phyloP scores from a whole-genome alignment of 2,113 vertebrate species.

The Zosterops pallidus region DNA sequence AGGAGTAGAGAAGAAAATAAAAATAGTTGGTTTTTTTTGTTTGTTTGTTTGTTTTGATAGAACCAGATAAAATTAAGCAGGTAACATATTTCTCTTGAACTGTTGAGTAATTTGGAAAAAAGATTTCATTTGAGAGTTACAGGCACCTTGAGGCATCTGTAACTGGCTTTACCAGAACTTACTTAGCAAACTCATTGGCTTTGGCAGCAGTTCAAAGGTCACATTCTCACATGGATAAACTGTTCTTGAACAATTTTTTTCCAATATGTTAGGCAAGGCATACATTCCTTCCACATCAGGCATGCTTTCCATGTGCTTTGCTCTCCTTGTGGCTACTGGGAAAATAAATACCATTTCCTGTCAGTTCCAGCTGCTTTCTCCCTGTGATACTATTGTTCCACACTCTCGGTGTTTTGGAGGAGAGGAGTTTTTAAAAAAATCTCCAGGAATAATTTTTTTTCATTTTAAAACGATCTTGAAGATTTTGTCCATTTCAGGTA shows the following conservation, averaged over 20 bases:
- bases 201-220: conserved; percentile 52
- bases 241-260: conserved; percentile 38
- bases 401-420: not conserved
- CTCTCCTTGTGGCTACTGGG: conserved; percentile 21
- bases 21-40: not conserved
- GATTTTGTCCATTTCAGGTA: not conserved
- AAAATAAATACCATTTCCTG: conserved; percentile 20
- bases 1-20: not conserved
- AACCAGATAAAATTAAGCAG: not conserved
- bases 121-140: not conserved
- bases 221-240: conserved; percentile 46
- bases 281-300: conserved; percentile 50
- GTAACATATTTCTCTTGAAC: not conserved
- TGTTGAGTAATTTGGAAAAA: not conserved
- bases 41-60: not conserved
- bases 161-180: conserved; percentile 35
- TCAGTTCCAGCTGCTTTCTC: conserved; percentile 1
- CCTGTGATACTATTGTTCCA: not conserved
- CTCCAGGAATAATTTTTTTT: not conserved
- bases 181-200: conserved; percentile 21
- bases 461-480: not conserved
- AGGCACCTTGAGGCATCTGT: not conserved
- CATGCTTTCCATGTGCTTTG: conserved; percentile 41
- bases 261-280: conserved; percentile 39
- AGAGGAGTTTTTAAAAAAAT: not conserved